Evolutionary conservation across 2,113 vertebrate species (phyloP).

Genomic region (Megaceryle torquata): DNA sequence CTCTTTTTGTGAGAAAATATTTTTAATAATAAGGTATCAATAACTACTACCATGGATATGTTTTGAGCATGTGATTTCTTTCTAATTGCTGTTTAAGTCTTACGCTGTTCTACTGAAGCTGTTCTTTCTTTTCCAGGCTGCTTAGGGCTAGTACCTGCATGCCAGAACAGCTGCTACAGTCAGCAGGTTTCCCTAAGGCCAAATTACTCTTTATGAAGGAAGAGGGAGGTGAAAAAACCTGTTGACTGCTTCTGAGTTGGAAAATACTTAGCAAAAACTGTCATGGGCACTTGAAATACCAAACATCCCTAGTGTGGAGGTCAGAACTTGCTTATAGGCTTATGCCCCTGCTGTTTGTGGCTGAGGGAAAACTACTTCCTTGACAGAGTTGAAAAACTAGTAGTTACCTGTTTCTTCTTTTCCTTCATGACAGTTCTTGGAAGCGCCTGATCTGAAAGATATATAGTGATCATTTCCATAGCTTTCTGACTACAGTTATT

Average conservation of each 20-base stretch:
- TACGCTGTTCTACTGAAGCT: neutral
- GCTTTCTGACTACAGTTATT: neutral
- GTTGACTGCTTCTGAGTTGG: neutral
- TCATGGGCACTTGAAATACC: neutral
- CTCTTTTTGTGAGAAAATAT: neutral
- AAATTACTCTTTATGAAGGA: neutral
- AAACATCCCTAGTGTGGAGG: neutral
- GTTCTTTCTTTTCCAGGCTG: neutral
- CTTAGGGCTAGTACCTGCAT: constrained; percentile 36
- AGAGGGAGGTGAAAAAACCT: constrained; percentile 6
- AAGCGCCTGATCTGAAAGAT: neutral
- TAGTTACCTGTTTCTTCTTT: neutral
- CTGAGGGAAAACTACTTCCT: neutral
- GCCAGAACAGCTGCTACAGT: constrained; percentile 1
- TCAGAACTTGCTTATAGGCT: neutral
- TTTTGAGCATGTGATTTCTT: neutral
- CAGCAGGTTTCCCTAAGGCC: neutral
- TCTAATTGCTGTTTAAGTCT: neutral
- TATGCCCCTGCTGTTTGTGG: neutral
- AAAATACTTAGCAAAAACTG: neutral
- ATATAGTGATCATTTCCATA: neutral
- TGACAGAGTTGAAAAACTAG: neutral
- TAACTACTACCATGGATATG: neutral
- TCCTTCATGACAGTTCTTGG: neutral
- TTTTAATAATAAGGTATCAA: neutral